These are phyloP conservation scores for Cybosia mesomella DNA, from an alignment of 2,888 invertebrate genomes.

Conservation along the genomic window DNA sequence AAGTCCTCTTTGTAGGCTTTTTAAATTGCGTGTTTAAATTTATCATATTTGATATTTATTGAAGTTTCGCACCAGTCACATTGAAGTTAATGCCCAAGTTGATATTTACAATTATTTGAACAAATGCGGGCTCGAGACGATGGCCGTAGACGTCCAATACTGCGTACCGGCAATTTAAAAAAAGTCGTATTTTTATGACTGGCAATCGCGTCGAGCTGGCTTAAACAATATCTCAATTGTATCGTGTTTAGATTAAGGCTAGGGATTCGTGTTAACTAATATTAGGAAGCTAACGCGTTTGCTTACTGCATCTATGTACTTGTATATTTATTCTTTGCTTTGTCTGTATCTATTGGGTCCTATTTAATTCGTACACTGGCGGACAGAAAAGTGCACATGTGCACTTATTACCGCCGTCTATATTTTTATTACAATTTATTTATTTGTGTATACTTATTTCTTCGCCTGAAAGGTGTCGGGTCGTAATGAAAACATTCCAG, in stretches of 20 bases:
- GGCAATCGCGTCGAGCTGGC: constrained; percentile 36
- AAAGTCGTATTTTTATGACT: constrained; percentile 11
- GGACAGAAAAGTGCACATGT: constrained; percentile 26
- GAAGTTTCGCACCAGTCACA: constrained; percentile 66
- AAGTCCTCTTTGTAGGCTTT: constrained; percentile 65
- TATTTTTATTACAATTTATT: constrained; percentile 59
- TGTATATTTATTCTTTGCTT: constrained; percentile 66
- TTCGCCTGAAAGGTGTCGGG: constrained; percentile 86
- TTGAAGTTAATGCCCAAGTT: constrained; percentile 63
- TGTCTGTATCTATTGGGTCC: constrained; percentile 52
- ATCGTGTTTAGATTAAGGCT: constrained; percentile 81
- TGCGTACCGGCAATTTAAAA: constrained; percentile 18
- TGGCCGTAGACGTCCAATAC: constrained; percentile 26
- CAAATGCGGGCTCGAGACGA: constrained; percentile 45
- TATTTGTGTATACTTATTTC: constrained; percentile 66
- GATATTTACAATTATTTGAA: constrained; percentile 60
- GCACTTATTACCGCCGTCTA: constrained; percentile 36
- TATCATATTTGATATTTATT: constrained; percentile 61
- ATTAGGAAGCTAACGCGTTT: constrained; percentile 80
- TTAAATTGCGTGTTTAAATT: constrained; percentile 40
- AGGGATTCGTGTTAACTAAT: constrained; percentile 84
- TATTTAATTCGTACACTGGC: constrained; percentile 42
- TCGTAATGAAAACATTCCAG: constrained; percentile 84
- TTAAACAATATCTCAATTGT: constrained; percentile 54
- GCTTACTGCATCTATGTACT: constrained; percentile 74